Conservation (phyloP, 1,140 invertebrate species). For the Proctacanthus coquilletti region DNA sequence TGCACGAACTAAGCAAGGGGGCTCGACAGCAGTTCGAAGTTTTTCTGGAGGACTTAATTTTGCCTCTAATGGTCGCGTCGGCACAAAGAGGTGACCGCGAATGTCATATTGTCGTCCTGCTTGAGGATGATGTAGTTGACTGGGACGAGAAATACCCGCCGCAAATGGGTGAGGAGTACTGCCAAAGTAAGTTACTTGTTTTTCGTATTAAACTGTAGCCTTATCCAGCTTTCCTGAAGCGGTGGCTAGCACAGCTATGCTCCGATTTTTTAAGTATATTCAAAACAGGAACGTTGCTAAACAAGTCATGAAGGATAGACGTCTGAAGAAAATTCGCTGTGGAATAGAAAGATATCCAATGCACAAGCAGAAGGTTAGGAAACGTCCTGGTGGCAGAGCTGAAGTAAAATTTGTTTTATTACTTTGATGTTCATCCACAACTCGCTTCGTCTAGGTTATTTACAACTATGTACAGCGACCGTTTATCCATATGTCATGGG, state of each 20-base stretch:
- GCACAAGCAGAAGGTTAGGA: constrained; percentile 94
- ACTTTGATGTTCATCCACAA: neutral
- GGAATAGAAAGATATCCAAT: constrained; percentile 99
- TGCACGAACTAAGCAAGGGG: constrained; percentile 96
- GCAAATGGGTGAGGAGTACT: constrained; percentile 97
- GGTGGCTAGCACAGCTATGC: constrained; percentile 80
- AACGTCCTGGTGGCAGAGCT: constrained; percentile 74
- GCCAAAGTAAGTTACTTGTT: constrained; percentile 55
- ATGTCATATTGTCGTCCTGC: constrained; percentile 85
- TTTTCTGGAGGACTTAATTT: constrained; percentile 88
- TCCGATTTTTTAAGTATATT: constrained; percentile 98
- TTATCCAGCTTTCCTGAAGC: constrained; percentile 33
- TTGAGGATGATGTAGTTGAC: constrained; percentile 92
- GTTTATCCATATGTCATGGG: constrained; percentile 99
- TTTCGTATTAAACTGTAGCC: neutral
- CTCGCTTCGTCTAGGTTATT: constrained; percentile 43
- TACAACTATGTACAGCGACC: constrained; percentile 99
- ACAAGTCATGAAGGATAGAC: constrained; percentile 94
- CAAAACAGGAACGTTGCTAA: constrained; percentile 99
- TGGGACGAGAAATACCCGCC: constrained; percentile 99
- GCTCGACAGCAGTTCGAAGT: constrained; percentile 91
- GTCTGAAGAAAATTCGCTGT: constrained; percentile 95
- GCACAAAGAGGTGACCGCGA: constrained; percentile 80
- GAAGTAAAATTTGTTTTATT: constrained; percentile 45
- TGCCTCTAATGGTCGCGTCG: constrained; percentile 91